These are phyloP conservation scores for Oryzias celebensis DNA, from an alignment of 2,113 vertebrate genomes.

Conservation along the genomic window DNA sequence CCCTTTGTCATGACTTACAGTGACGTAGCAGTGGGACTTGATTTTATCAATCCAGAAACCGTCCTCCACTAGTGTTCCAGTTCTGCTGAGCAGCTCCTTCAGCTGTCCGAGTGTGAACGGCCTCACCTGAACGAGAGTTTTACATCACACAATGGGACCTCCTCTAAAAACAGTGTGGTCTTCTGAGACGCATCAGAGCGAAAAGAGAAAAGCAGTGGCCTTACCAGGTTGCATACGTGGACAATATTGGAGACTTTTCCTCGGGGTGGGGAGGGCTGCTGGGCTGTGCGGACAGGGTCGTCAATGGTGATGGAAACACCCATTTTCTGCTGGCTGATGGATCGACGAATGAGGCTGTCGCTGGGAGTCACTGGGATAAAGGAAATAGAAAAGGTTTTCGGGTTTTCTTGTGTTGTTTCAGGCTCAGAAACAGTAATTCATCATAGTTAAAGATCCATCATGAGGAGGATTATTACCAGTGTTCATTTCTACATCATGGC, in stretches of 20 bases:
- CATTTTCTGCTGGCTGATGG: slow-evolving; percentile 89
- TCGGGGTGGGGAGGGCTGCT: slow-evolving; percentile 85
- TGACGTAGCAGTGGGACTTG: slow-evolving; percentile 92
- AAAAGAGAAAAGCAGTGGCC: slow-evolving; percentile 29
- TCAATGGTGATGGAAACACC: slow-evolving; percentile 90
- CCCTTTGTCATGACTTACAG: slow-evolving; percentile 71
- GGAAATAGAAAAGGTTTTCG: not conserved
- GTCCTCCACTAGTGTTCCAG: slow-evolving; percentile 85
- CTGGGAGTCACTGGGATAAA: slow-evolving; percentile 77
- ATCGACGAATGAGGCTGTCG: slow-evolving; percentile 85
- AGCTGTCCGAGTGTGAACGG: slow-evolving; percentile 91
- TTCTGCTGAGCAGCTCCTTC: slow-evolving; percentile 86
- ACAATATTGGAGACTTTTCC: slow-evolving; percentile 86
- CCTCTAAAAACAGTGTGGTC: not conserved
- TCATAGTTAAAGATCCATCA: not conserved
- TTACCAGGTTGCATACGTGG: slow-evolving; percentile 89
- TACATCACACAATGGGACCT: not conserved
- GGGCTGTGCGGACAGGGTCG: slow-evolving; percentile 85
- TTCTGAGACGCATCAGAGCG: not conserved
- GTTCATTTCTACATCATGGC: slow-evolving; percentile 81
- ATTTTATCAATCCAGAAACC: slow-evolving; percentile 95
- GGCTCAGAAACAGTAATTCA: not conserved
- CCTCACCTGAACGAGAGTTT: slow-evolving; percentile 76
- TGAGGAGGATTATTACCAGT: slow-evolving; percentile 72
- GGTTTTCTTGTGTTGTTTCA: not conserved